Base-by-base conservation (phyloP, 2,113 vertebrate genomes). In the Phyllostomus hastatus region DNA sequence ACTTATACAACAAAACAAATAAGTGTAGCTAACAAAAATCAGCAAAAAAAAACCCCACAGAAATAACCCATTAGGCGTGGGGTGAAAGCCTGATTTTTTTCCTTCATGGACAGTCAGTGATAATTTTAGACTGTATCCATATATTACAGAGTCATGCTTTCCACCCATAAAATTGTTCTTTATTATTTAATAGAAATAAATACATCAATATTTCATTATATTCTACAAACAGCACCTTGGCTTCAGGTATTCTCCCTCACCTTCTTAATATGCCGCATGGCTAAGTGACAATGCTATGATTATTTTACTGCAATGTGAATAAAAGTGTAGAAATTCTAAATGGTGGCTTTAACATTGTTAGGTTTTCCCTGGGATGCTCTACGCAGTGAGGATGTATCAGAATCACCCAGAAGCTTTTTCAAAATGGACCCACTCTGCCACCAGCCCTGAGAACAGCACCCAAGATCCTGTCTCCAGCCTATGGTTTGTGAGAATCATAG, bases 131-230 rank as follows among this genome's bases (percentile, higher is more conserved):
- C 79, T 52, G 43, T 50, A 75, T 61, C 59, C 79, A 69, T 87
- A 64, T 35, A 82, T 95, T 87, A 79, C 4, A 90, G 76, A 80
- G 67, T 50, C 81, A 67, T 59, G n/a, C 52, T 69, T 79, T 75
- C 67, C 66, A n/a, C 92, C 75, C 8, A 1, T 96, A 61, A 93
- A 82, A 73, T 57, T 73, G 79, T 70, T 78, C 73, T 89, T 79
- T 57, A 52, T 66, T 86, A 81, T 88, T 79, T 86, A 86, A 69
- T 75, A 79, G 88, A 89, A 86, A 91, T n/a, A 93, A 79, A 59
- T 33, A 48, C 54, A n/a, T 89, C 54, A 43, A 0, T 78, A 59
- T 89, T 90, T 80, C 69, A 28, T 4, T 20, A 31, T 61, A 33
- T 83, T 90, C 70, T 14, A 31, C 35, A 17, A 75, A 73, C 52